Evolutionary conservation across 2,113 vertebrate genomes (phyloP), one percentile per base, ranked within the genome.

Genomic region (Baryphthengus martii): DNA sequence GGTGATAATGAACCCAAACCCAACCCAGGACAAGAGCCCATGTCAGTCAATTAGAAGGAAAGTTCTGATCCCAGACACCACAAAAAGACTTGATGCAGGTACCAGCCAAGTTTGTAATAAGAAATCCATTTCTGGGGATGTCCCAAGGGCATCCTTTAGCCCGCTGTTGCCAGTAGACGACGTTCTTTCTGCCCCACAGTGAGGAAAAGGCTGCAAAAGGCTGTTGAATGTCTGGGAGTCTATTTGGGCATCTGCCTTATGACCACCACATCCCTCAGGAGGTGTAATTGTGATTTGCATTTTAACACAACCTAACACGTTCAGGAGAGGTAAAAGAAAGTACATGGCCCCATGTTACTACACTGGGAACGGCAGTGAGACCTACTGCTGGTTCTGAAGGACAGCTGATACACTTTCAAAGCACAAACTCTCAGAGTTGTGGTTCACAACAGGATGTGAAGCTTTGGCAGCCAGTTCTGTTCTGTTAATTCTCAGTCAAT

Each of bases 401-500:
- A 92, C 44, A 63, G 29, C 44, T 78, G 74, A 81, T 55, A 47
- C 11, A 16, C 33, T 71, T 81, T 81, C 65, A 91, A 53, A 94
- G 65, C 65, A 80, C 72, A 92, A 88, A 66, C 39, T 66, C 19
- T 42, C 58, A 82, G 73, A 91, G 49, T 15, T 76, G 71, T 61
- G 53, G 73, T 49, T 92, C 68, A 67, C 80, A 79, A 80, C 29
- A 58, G 47, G 62, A 55, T 8, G 1, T 0, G 3, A 78, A 47
- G 49, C 79, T 89, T 81, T 84, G 84, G 70, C 86, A 95, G 67
- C 35, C 47, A 45, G 11, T 29, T 91, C 80, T 83, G 28, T 88
- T 90, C 80, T 87, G 65, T 82, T 95, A 87, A 89, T 87, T 93
- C 74, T 63, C 80, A 89, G 83, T 71, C 90, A 92, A 65, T 90